Base-by-base conservation (phyloP, 1,140 invertebrate species). In the Mya arenaria region DNA sequence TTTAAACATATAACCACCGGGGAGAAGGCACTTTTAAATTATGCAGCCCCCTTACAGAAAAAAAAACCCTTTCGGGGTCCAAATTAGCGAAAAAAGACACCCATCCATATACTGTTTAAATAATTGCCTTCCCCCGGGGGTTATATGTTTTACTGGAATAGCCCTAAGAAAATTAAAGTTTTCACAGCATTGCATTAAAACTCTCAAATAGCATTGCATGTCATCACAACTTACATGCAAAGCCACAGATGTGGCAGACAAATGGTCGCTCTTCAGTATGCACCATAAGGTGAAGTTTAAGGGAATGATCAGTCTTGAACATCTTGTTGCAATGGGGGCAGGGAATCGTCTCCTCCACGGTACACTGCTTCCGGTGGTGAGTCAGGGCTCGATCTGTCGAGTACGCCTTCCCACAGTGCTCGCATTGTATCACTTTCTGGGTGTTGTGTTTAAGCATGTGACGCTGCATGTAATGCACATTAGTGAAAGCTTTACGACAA, bases 201-300 rank as follows among this genome's bases (percentile, higher is more conserved):
- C n/a, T n/a, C n/a, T n/a, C n/a, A n/a, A n/a, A n/a, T n/a, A n/a
- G n/a, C n/a, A n/a, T n/a, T n/a, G n/a, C n/a, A n/a, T n/a, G n/a
- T n/a, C n/a, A n/a, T n/a, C n/a, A n/a, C n/a, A n/a, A 75, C 75
- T 25, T 30, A 80, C 77, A 65, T 69, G 77, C 77, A 71, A 68
- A 71, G 15, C 77, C 77, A 60, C 77, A 80, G n/a, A 80, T 56
- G 58, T 80, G 65, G 41, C 77, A 80, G 34, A 80, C 63, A 71
- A 39, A 80, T 0, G 65, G 77, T 44, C 48, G 55, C 6, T 71
- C 65, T 44, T 32, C 66, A 5, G 62, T 56, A 48, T 80, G 77
- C 0, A 80, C 77, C 34, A 28, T 69, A 25, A 55, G 55, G 23
- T 80, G 77, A 23, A 60, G 32, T 23, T 71, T 39, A 13, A 80